Conservation (phyloP, 2,113 vertebrate genomes). For the Hucho hucho region DNA sequence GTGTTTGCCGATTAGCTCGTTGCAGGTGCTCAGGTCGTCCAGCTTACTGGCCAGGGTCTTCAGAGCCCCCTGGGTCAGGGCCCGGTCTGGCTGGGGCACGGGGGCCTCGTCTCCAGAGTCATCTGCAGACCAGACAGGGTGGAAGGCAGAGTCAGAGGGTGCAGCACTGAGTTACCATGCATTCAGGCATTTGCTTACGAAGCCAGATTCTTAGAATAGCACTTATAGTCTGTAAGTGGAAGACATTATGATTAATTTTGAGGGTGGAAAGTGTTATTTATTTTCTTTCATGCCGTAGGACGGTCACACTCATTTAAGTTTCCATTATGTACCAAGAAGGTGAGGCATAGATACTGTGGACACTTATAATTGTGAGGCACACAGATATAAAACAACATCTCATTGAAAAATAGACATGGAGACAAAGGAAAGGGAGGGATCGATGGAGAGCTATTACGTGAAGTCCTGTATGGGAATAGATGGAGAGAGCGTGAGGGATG, state of each 20-base stretch:
- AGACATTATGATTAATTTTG: background rate
- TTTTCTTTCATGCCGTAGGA: background rate
- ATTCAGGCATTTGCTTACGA: too few relatives aligned
- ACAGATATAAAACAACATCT: background rate
- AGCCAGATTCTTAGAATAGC: too few relatives aligned
- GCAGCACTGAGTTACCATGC: too few relatives aligned
- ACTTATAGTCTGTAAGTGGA: too few relatives aligned
- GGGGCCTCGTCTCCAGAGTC: slow-evolving; percentile 92
- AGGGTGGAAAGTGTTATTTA: background rate
- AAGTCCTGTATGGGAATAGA: background rate
- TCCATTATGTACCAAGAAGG: background rate
- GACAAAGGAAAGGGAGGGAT: too few relatives aligned
- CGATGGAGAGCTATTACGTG: too few relatives aligned
- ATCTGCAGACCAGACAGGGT: slow-evolving; percentile 69
- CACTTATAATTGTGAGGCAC: background rate
- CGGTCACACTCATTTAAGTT: background rate
- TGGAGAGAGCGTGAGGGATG: background rate
- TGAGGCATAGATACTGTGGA: background rate
- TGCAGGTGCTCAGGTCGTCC: slow-evolving; percentile 91
- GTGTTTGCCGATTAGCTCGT: slow-evolving; percentile 94
- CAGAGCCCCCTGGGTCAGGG: slow-evolving; percentile 80
- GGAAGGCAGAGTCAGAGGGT: background rate
- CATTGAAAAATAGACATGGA: background rate
- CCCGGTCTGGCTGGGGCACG: slow-evolving; percentile 82
- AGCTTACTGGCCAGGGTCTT: slow-evolving; percentile 85